Conservation (phyloP, 2,797 vertebrate species). For the Emydoidea blandingii region DNA sequence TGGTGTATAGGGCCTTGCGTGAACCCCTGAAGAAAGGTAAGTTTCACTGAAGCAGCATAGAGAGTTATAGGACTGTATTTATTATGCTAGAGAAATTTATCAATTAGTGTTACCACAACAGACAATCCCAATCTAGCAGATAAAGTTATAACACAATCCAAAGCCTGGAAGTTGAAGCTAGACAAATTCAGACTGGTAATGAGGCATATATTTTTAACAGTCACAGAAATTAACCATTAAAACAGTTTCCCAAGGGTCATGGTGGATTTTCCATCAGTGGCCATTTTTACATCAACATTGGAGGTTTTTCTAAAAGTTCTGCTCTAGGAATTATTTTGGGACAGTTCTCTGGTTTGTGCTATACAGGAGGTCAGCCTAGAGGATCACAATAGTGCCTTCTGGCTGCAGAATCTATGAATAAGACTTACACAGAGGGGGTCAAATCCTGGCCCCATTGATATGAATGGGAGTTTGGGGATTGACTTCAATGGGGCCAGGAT, state of each 20-base stretch:
- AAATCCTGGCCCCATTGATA: neutral
- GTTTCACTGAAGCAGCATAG: neutral
- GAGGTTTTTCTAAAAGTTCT: neutral
- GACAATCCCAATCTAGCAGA: neutral
- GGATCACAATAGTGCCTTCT: neutral
- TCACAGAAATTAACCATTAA: neutral
- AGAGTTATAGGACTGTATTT: neutral
- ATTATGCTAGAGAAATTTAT: neutral
- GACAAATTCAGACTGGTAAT: neutral
- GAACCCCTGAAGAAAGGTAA: neutral
- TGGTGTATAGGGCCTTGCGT: neutral
- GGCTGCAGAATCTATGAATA: neutral
- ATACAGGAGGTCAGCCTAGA: neutral
- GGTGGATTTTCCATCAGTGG: neutral
- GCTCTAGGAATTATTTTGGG: neutral
- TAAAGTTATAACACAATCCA: neutral
- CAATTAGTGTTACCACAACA: neutral
- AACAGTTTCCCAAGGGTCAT: neutral
- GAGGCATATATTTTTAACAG: neutral
- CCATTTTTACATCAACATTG: neutral
- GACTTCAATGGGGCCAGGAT: neutral
- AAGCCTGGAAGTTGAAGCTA: neutral
- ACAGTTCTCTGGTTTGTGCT: neutral
- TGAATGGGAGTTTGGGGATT: neutral
- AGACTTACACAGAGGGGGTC: neutral